Conservation (phyloP, 2,888 invertebrate genomes). For the Eumerus sabulonum region DNA sequence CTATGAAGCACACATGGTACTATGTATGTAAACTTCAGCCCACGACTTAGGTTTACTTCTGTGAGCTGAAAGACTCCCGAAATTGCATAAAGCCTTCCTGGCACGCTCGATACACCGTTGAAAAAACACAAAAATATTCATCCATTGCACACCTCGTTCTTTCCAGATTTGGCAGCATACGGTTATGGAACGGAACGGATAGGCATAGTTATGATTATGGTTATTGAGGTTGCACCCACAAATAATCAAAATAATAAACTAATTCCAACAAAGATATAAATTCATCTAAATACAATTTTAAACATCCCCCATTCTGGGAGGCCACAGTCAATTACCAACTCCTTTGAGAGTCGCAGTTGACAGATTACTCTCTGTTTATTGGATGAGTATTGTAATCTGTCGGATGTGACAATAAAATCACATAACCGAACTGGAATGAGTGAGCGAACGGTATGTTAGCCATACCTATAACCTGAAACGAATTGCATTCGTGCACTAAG, state of each 20-base stretch:
- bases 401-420: conserved; percentile 50
- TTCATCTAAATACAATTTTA: conserved; percentile 61
- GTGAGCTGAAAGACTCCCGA: conserved; percentile 25
- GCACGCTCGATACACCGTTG: conserved; percentile 53
- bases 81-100: conserved; percentile 63
- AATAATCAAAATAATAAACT: conserved; percentile 18
- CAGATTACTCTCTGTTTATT: conserved; percentile 34
- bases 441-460: conserved; percentile 24
- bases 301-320: conserved; percentile 36
- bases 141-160: no score
- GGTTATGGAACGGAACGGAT: background rate
- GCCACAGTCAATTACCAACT: conserved; percentile 45
- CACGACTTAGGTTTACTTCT: conserved; percentile 52
- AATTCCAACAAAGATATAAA: conserved; percentile 50
- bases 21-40: conserved; percentile 34
- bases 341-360: conserved; percentile 2
- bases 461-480: conserved; percentile 28
- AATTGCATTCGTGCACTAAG: conserved; percentile 45
- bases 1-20: conserved; percentile 21
- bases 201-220: conserved; percentile 14
- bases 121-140: conserved; percentile 20
- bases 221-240: conserved; percentile 60
- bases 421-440: conserved; percentile 55
- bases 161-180: background rate
- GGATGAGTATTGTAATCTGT: conserved; percentile 39